Evolutionary conservation across 2,888 invertebrate species (phyloP).

Genomic region (Heliconius ismenius): DNA sequence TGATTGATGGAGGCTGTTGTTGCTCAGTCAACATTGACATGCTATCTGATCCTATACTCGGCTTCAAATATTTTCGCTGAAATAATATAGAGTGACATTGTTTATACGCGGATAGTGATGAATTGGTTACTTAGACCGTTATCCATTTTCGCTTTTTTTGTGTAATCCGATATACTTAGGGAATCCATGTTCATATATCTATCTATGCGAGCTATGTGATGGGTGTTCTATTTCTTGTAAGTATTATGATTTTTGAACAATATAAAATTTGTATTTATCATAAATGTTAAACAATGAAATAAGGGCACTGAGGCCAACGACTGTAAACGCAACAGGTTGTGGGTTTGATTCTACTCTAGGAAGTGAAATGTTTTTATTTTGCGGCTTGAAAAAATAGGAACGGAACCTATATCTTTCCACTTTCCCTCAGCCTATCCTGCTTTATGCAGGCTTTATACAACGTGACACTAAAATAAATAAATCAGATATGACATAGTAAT

Average conservation of each 20-base stretch:
- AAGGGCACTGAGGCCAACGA: too few species aligned
- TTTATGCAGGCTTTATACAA: too few species aligned
- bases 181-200: not conserved
- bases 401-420: too few species aligned
- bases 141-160: slow-evolving; percentile 14
- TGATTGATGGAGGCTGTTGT: slow-evolving; percentile 64
- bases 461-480: too few species aligned
- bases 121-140: slow-evolving; percentile 18
- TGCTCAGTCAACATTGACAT: slow-evolving; percentile 59
- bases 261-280: too few species aligned
- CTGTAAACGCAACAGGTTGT: too few species aligned
- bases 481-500: not conserved
- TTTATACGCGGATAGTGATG: slow-evolving; percentile 34
- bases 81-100: slow-evolving; percentile 35
- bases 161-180: not conserved
- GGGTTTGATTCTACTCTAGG: too few species aligned
- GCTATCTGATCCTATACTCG: slow-evolving; percentile 47
- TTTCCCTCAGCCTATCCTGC: too few species aligned
- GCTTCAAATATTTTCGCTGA: slow-evolving; percentile 31
- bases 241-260: too few species aligned
- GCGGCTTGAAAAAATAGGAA: too few species aligned
- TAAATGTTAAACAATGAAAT: too few species aligned
- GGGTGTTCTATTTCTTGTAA: not conserved
- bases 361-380: too few species aligned
- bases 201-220: not conserved